phyloP scores from a whole-genome alignment of 2,113 vertebrate species.

The Megaceryle maxima region DNA sequence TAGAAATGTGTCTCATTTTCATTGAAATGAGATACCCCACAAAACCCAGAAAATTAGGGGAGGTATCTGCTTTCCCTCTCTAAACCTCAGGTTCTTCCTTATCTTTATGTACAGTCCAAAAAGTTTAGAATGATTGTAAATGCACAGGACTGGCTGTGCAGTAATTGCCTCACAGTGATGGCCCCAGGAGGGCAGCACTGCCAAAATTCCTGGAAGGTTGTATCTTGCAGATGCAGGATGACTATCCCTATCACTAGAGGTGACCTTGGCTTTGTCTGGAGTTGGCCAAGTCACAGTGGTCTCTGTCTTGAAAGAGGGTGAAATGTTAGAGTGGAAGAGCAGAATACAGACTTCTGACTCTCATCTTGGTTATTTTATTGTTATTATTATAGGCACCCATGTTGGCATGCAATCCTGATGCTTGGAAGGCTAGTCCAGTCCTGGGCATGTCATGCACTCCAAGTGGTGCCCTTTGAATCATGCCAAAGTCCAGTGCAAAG shows the following conservation, averaged over 20 bases:
- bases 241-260: neutral
- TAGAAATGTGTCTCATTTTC: neutral
- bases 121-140: neutral
- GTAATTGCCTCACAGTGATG: neutral
- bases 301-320: neutral
- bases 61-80: neutral
- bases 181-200: neutral
- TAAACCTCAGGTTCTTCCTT: neutral
- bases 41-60: neutral
- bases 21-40: neutral
- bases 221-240: neutral
- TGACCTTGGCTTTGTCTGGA: neutral
- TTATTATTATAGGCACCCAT: neutral
- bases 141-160: neutral
- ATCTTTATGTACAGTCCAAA: neutral
- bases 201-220: neutral
- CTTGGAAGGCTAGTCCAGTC: neutral
- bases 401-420: neutral
- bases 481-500: neutral
- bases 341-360: neutral
- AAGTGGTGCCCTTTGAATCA: rapidly evolving
- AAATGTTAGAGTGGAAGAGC: neutral
- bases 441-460: neutral
- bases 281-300: rapidly evolving
- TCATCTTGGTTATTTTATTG: neutral